These are phyloP conservation scores for Drosophila pandora DNA, from an alignment of 1,140 invertebrate genomes.

Conservation along the genomic window DNA sequence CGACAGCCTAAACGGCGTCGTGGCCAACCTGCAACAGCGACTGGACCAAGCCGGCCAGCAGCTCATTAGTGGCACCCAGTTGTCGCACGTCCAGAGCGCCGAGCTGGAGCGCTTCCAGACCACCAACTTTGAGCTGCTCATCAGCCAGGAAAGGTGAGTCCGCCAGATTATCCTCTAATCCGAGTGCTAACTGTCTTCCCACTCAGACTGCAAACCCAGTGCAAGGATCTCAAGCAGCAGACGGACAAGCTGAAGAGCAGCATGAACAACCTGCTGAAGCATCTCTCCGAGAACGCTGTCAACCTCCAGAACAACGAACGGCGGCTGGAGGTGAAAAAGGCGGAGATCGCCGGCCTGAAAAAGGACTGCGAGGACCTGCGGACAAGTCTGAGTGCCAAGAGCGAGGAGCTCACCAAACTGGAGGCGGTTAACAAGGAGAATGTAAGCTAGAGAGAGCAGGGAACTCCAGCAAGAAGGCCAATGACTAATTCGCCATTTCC, in stretches of 20 bases:
- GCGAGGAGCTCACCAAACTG: constrained; percentile 65
- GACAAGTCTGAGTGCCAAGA: constrained; percentile 46
- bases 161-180: background rate
- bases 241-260: constrained; percentile 67
- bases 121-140: constrained; percentile 79
- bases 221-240: constrained; percentile 75
- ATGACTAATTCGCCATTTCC: background rate
- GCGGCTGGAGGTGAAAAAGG: constrained; percentile 62
- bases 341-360: constrained; percentile 60
- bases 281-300: constrained; percentile 68
- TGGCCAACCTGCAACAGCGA: constrained; percentile 58
- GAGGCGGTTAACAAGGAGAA: constrained; percentile 68
- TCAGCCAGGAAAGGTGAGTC: constrained; percentile 75
- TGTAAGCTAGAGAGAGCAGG: constrained; percentile 16
- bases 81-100: constrained; percentile 71
- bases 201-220: constrained; percentile 68
- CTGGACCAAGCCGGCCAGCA: constrained; percentile 73
- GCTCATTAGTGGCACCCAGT: constrained; percentile 56
- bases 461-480: too few species aligned
- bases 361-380: constrained; percentile 65
- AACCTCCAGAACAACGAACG: constrained; percentile 69
- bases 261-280: constrained; percentile 71
- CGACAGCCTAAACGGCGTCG: constrained; percentile 59
- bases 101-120: constrained; percentile 75
- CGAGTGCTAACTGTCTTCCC: background rate